Percentiles rank a stretch among this genome's conserved stretches.
These are phyloP conservation scores for Altica lythri DNA, from an alignment of 2,888 invertebrate species.

Conservation along the genomic window DNA sequence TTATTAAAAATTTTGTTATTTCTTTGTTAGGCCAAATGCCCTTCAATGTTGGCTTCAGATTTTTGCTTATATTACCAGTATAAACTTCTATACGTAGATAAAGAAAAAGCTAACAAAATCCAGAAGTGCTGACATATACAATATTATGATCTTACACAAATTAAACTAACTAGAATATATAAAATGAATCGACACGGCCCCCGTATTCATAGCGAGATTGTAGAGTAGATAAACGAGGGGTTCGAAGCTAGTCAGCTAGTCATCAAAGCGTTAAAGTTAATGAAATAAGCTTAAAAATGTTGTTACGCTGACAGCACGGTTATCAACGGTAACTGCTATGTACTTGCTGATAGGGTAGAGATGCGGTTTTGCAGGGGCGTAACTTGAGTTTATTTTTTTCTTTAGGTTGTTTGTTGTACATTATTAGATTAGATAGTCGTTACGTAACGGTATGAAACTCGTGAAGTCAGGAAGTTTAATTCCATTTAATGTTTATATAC, in stretches of 20 bases:
- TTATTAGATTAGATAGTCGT: not conserved
- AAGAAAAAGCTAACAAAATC: too few species aligned
- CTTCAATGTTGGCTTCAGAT: too few species aligned
- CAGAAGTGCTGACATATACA: too few species aligned
- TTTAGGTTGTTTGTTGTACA: not conserved
- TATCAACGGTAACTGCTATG: constrained; percentile 28
- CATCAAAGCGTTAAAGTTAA: constrained; percentile 41
- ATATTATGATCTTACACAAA: too few species aligned
- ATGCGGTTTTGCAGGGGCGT: constrained; percentile 18
- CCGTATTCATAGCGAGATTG: constrained; percentile 6
- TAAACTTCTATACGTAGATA: too few species aligned
- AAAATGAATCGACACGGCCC: constrained; percentile 6
- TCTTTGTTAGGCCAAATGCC: too few species aligned
- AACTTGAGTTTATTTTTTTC: not conserved
- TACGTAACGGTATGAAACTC: not conserved
- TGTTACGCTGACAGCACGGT: constrained; percentile 29
- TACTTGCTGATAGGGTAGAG: constrained; percentile 16
- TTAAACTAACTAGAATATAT: too few species aligned
- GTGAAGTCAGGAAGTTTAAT: too few species aligned
- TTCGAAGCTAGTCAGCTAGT: constrained; percentile 25
- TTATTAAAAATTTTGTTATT: too few species aligned
- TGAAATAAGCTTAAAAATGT: constrained; percentile 40
- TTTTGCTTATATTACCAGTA: too few species aligned
- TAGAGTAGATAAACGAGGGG: constrained; percentile 21
- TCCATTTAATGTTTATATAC: too few species aligned